These are phyloP conservation scores for Eira barbara DNA, from an alignment of 2,113 vertebrate genomes.

Conservation along the genomic window DNA sequence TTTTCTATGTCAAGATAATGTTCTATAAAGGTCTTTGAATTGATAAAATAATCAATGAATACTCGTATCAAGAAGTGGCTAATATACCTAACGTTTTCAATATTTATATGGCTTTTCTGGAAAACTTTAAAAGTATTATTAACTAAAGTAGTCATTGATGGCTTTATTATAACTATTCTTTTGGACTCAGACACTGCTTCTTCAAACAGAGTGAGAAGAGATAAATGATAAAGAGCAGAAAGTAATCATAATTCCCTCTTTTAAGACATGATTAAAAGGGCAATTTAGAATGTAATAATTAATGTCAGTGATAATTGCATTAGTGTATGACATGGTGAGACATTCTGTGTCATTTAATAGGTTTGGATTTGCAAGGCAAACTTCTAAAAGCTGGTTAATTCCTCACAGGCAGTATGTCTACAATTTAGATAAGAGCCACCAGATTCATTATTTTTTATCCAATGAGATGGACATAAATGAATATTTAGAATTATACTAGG, in stretches of 20 bases:
- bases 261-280: conserved; percentile 64
- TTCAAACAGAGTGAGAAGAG: conserved; percentile 44
- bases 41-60: not conserved
- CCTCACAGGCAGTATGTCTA: not conserved
- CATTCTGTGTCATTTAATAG: conserved; percentile 51
- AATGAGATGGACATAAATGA: not conserved
- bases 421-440: not conserved
- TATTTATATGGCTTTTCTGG: conserved; percentile 24
- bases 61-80: not conserved
- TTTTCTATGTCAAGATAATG: not conserved
- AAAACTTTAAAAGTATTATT: conserved; percentile 36
- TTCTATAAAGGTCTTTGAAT: not conserved
- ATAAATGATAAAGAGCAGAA: conserved; percentile 42
- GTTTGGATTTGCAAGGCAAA: conserved; percentile 36
- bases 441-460: not conserved
- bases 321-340: conserved; percentile 56
- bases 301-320: conserved; percentile 59
- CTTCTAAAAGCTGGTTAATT: conserved; percentile 35
- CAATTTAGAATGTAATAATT: conserved; percentile 66
- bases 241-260: conserved; percentile 54
- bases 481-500: not conserved
- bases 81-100: not conserved
- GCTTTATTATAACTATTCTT: conserved; percentile 10
- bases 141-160: conserved; percentile 37
- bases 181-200: not conserved